A percentile compares a stretch with the other conserved stretches of the same genome.
Evolutionary conservation across 64 coral and sea anemone genomes (phyloP).

Genomic region (Montipora efflorescens): DNA sequence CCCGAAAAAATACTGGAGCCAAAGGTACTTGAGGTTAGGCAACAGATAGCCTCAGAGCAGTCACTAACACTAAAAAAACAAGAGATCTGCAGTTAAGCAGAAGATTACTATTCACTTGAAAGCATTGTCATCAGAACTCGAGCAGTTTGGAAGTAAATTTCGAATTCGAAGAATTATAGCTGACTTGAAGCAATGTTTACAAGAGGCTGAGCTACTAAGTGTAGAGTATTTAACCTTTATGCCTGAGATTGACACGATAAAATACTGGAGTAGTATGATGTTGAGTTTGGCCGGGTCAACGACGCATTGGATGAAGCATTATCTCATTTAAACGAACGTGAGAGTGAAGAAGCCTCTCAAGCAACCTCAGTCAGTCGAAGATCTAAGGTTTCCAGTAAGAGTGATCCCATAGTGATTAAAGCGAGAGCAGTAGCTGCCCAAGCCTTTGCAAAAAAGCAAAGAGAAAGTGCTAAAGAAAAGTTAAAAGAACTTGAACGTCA

Average conservation of each 20-base stretch:
- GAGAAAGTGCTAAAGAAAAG: constrained; percentile 10
- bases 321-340: neutral
- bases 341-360: constrained; percentile 5
- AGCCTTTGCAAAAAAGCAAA: constrained; percentile 24
- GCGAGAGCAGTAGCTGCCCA: neutral
- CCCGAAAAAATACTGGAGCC: no score
- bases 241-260: neutral
- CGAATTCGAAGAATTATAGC: neutral
- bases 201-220: neutral
- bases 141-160: no score
- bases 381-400: constrained; percentile 7
- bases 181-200: neutral
- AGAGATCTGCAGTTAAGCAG: neutral
- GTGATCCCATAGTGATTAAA: constrained; percentile 12
- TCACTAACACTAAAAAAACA: neutral
- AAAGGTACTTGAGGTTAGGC: no score
- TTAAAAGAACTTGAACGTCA: neutral
- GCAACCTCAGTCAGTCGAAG: neutral
- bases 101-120: neutral
- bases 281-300: constrained; percentile 14
- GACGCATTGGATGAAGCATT: constrained; percentile 38
- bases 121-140: no score
- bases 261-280: constrained; percentile 33
- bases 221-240: constrained; percentile 7
- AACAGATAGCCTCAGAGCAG: no score